Evolutionary conservation across 2,888 invertebrate genomes (phyloP).

Genomic region (Plebejus melissa): DNA sequence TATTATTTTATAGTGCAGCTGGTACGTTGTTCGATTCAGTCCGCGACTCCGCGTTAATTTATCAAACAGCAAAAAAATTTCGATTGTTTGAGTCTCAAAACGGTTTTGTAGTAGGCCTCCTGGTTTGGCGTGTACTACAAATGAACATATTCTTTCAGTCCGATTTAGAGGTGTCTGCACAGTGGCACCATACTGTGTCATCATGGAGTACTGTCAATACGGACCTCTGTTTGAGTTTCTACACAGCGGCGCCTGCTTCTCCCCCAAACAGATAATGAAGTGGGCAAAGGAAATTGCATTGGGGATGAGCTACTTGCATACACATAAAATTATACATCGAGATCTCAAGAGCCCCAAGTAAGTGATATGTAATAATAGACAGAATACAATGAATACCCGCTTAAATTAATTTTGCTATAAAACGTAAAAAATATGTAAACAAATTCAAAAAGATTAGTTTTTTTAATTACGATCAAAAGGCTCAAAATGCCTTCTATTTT

Average conservation of each 20-base stretch:
- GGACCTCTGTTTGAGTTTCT: constrained; percentile 96
- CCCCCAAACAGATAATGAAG: constrained; percentile 90
- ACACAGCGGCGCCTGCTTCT: constrained; percentile 88
- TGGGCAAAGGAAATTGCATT: constrained; percentile 98
- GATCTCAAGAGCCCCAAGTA: constrained; percentile 99
- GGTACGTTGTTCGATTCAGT: no score
- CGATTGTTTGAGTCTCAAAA: no score
- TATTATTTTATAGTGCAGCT: no score
- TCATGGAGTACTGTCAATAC: constrained; percentile 99
- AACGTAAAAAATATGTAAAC: no score
- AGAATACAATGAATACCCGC: no score
- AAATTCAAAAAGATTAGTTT: no score
- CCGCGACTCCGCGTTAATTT: no score
- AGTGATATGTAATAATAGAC: constrained; percentile 54
- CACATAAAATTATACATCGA: constrained; percentile 97
- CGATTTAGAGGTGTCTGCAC: constrained; percentile 94
- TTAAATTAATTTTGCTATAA: not conserved
- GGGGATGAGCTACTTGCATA: constrained; percentile 98
- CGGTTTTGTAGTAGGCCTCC: no score
- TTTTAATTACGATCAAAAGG: no score
- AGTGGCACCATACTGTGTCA: constrained; percentile 93
- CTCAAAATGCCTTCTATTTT: no score
- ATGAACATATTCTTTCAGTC: constrained; percentile 44
- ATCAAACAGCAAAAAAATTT: no score
- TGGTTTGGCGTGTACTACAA: not conserved